A percentile compares a stretch with the other conserved stretches of the same genome.
phyloP scores from a whole-genome alignment of 2,888 invertebrate species.

The Hipparchia sbordonii region DNA sequence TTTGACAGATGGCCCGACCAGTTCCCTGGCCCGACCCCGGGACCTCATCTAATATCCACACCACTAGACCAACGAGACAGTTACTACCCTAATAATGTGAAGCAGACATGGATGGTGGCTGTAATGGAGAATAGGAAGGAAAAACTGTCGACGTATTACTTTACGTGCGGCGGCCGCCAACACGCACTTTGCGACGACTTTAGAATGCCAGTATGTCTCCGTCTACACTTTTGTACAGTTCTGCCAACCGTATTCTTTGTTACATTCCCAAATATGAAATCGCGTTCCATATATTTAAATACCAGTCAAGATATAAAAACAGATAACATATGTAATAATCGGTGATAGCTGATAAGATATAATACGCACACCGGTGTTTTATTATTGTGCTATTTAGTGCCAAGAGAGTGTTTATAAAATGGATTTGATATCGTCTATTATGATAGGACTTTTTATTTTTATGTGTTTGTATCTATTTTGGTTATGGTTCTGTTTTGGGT shows the following conservation, averaged over 20 bases:
- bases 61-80: too few species aligned
- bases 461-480: conserved; percentile 69
- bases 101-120: background rate
- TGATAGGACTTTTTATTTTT: conserved; percentile 54
- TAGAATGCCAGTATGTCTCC: conserved; percentile 17
- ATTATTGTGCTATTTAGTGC: conserved; percentile 1
- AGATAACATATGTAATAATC: conserved; percentile 14
- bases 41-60: too few species aligned
- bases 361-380: conserved; percentile 2
- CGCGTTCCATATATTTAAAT: conserved; percentile 14
- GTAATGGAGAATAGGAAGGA: background rate
- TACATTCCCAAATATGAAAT: conserved; percentile 13
- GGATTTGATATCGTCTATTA: conserved; percentile 54
- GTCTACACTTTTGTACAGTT: conserved; percentile 16
- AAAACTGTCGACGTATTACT: background rate
- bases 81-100: too few species aligned
- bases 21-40: too few species aligned
- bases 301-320: conserved; percentile 5
- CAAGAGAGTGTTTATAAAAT: conserved; percentile 44
- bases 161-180: background rate
- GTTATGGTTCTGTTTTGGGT: conserved; percentile 75
- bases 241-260: conserved; percentile 8
- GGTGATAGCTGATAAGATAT: conserved; percentile 18
- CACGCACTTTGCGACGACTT: background rate
- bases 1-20: too few species aligned